Evolutionary conservation across 2,888 invertebrate genomes (phyloP).

Genomic region (Lepidochrysops patricia): DNA sequence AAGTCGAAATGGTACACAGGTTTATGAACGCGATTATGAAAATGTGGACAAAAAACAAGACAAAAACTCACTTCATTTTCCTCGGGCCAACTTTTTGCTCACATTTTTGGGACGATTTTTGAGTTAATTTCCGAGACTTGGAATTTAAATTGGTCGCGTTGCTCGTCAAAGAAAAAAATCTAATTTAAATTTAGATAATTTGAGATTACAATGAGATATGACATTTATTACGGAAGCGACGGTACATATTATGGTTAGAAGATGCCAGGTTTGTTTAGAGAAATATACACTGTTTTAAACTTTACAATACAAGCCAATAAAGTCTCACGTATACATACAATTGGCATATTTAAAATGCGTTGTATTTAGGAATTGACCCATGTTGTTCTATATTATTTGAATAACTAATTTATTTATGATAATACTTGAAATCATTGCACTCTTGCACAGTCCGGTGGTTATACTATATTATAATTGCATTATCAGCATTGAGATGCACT

Average conservation of each 20-base stretch:
- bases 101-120: neutral
- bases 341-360: no score
- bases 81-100: neutral
- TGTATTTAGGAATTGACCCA: no score
- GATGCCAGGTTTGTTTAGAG: neutral
- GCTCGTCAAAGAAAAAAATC: neutral
- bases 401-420: no score
- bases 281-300: no score
- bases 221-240: neutral
- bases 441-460: no score
- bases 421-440: no score
- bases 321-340: no score
- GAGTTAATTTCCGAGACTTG: neutral
- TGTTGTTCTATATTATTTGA: no score
- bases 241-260: neutral
- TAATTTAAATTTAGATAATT: neutral
- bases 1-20: constrained; percentile 9
- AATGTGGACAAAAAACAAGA: constrained; percentile 15
- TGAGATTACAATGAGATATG: neutral
- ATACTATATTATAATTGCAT: no score
- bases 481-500: no score
- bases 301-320: no score
- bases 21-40: constrained; percentile 19
- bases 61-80: constrained; percentile 16
- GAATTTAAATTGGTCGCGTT: neutral